These are phyloP conservation scores for Schlechtendalia chinensis DNA, from an alignment of 1,140 invertebrate genomes.

Conservation along the genomic window DNA sequence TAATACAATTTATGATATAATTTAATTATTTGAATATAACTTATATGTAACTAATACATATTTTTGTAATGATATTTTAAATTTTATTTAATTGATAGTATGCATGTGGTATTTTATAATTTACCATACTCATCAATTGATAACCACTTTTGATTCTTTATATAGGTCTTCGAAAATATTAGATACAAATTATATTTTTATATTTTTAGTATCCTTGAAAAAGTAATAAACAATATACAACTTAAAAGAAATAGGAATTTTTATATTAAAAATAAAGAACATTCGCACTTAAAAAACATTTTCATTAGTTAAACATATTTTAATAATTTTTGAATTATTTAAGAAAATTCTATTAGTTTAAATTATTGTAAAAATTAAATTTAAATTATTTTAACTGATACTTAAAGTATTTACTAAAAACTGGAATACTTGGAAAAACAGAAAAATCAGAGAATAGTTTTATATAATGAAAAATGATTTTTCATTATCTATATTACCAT, in stretches of 20 bases:
- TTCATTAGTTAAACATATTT: neutral
- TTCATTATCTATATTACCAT: neutral
- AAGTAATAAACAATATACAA: neutral
- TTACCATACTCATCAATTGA: neutral
- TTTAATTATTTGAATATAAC: too few relatives aligned
- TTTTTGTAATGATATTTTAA: neutral
- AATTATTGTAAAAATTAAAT: neutral
- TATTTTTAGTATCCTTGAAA: constrained; percentile 3
- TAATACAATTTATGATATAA: too few relatives aligned
- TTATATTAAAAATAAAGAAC: neutral
- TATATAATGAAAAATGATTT: too few relatives aligned
- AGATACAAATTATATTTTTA: neutral
- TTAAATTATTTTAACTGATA: neutral
- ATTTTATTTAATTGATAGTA: neutral
- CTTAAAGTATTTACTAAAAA: neutral
- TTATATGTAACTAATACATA: too few relatives aligned
- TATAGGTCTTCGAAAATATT: neutral
- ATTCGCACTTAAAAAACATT: neutral
- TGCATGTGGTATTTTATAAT: neutral
- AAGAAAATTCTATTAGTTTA: neutral
- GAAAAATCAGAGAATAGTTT: neutral
- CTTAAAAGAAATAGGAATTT: neutral
- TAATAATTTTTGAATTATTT: neutral
- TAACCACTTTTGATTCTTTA: neutral
- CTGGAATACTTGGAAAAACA: neutral